Evolutionary conservation across 2,113 vertebrate species (phyloP).

Genomic region (Boleophthalmus pectinirostris): DNA sequence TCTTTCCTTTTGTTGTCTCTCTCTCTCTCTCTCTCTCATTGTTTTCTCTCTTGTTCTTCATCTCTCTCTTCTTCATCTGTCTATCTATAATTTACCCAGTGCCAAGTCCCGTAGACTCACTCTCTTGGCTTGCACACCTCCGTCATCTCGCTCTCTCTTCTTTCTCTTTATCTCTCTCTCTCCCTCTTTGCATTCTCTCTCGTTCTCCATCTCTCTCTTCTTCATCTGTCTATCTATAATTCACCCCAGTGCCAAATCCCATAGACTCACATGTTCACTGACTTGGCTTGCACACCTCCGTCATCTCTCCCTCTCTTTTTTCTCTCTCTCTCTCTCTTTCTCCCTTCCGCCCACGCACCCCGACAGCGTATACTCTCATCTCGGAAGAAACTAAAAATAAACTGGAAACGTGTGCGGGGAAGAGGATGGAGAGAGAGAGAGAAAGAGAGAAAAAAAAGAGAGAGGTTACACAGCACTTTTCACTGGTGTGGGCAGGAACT

Average conservation of each 20-base stretch:
- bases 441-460: too few species aligned
- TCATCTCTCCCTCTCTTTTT: background rate
- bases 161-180: slow-evolving; percentile 12
- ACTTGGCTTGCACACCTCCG: background rate
- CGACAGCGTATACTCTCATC: slow-evolving; percentile 63
- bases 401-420: slow-evolving; percentile 26
- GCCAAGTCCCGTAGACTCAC: slow-evolving; percentile 36
- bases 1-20: too few species aligned
- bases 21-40: background rate
- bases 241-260: slow-evolving; percentile 29
- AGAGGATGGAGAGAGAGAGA: slow-evolving; percentile 37
- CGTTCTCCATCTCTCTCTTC: slow-evolving; percentile 14
- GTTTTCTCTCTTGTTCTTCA: slow-evolving; percentile 25
- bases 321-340: slow-evolving; percentile 27
- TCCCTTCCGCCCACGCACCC: slow-evolving; percentile 51
- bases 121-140: background rate
- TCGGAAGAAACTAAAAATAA: slow-evolving; percentile 69
- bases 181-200: too few species aligned
- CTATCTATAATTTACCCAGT: slow-evolving; percentile 27
- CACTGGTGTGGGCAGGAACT: slow-evolving; percentile 28
- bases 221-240: slow-evolving; percentile 20
- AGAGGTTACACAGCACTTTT: slow-evolving; percentile 65
- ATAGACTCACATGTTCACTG: slow-evolving; percentile 39
- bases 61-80: slow-evolving; percentile 4
- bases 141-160: background rate